These are phyloP conservation scores for Caprella mutica DNA, from an alignment of 2,888 invertebrate genomes.

Conservation along the genomic window DNA sequence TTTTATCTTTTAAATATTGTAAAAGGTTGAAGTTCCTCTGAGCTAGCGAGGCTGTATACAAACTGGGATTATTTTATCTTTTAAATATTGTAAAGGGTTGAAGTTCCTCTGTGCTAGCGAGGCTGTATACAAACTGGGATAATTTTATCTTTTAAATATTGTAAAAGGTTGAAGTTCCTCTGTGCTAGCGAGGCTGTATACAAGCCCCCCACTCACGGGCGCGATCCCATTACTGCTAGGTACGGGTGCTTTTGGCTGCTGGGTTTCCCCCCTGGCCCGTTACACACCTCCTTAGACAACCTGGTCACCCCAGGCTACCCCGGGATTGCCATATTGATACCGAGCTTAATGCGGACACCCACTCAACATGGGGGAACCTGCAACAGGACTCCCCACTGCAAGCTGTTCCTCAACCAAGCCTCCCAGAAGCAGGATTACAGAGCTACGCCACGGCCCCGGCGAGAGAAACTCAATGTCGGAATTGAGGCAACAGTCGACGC, in stretches of 20 bases:
- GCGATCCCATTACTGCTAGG: conserved; percentile 97
- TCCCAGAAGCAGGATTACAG: conserved; percentile 97
- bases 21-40: too few relatives aligned
- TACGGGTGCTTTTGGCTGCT: conserved; percentile 99
- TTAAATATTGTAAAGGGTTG: too few relatives aligned
- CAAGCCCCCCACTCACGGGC: conserved; percentile 76
- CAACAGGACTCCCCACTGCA: conserved; percentile 73
- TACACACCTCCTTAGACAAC: conserved; percentile 95
- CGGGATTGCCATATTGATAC: conserved; percentile 87
- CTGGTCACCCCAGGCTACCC: conserved; percentile 73
- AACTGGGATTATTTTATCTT: too few relatives aligned
- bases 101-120: too few relatives aligned
- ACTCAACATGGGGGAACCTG: conserved; percentile 64
- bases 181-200: conserved; percentile 69
- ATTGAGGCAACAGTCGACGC: too few relatives aligned
- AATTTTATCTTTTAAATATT: conserved; percentile 43
- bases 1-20: too few relatives aligned
- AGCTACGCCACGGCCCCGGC: conserved; percentile 86
- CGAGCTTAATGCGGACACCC: conserved; percentile 81
- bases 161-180: conserved; percentile 62
- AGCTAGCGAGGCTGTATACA: too few relatives aligned
- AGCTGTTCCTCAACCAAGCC: conserved; percentile 81
- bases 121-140: too few relatives aligned
- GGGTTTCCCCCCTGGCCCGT: conserved; percentile 98
- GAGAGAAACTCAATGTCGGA: too few relatives aligned